Evolutionary conservation across 2,113 vertebrate species (phyloP), one percentile per base, ranked within the genome.

Genomic region (Burhinus bistriatus): DNA sequence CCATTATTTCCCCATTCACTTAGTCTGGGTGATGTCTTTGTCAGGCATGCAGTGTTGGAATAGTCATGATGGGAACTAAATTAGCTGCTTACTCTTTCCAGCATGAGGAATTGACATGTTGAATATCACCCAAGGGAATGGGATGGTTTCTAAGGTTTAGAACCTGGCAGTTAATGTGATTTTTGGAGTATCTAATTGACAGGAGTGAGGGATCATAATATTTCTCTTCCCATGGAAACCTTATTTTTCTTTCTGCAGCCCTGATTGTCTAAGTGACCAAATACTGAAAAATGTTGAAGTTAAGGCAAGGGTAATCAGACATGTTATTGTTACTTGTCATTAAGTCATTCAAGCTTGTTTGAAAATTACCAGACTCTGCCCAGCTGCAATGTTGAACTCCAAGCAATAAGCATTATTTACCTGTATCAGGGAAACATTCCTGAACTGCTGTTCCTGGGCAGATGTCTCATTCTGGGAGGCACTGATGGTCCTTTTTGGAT

Each of bases 71-170:
- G 57, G 44, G 61, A 96, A 57, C 23, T 54, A 85, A 92, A 96
- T 97, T 84, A 96, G 87, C 80, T 93, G n/a, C 47, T 64, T 66
- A 86, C 19, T 79, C 71, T 90, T 95, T 80, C 65, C 58, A 93
- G 54, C 49, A 54, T 29, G 45, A 92, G 68, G 52, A 91, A 57
- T 20, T 95, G 89, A 89, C 92, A 91, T 82, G 87, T 64, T 96
- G 78, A 91, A 83, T 82, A 72, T 64, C 81, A 82, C 87, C 38
- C 79, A 70, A 62, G 65, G 65, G 90, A 91, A 91, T 45, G 21
- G 65, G 83, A n/a, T 71, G 12, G 5, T 71, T 93, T 95, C 79
- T 95, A 71, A 94, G 71, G 65, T 76, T 71, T 85, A 93, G 87
- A 84, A 92, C 54, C 81, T 54, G 85, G 85, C 42, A 95, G 52